Evolutionary conservation across 2,797 vertebrate species (phyloP).

Genomic region (Sebastes taczanowskii): DNA sequence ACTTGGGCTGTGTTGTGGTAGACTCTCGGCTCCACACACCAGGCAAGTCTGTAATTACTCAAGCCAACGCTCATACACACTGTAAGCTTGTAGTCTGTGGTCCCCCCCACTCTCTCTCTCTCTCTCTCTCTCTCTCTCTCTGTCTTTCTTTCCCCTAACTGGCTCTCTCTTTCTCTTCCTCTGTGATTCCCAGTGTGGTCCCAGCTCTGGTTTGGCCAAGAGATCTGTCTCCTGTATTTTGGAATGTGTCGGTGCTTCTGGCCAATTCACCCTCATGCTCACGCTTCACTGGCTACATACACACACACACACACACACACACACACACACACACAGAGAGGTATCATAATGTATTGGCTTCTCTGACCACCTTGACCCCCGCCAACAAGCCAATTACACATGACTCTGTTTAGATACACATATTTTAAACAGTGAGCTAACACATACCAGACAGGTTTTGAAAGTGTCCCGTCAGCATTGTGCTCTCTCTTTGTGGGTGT

Average conservation of each 20-base stretch:
- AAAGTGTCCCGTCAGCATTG: slow-evolving; percentile 43
- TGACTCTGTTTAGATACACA: slow-evolving; percentile 35
- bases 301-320: slow-evolving; percentile 3
- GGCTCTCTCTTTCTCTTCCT: slow-evolving; percentile 48
- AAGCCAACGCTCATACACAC: slow-evolving; percentile 69
- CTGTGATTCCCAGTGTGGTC: slow-evolving; percentile 72
- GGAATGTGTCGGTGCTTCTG: slow-evolving; percentile 54
- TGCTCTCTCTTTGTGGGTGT: slow-evolving; percentile 1
- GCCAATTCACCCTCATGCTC: slow-evolving; percentile 56
- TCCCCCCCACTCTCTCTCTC: neutral
- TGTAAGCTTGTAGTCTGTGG: slow-evolving; percentile 70
- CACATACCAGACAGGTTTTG: slow-evolving; percentile 43
- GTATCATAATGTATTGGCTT: slow-evolving; percentile 31
- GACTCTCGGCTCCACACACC: slow-evolving; percentile 82
- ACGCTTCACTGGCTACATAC: slow-evolving; percentile 22
- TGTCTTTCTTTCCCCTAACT: neutral
- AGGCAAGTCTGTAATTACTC: slow-evolving; percentile 81
- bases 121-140: neutral
- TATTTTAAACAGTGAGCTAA: slow-evolving; percentile 41
- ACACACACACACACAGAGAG: slow-evolving; percentile 3
- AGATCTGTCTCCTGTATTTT: slow-evolving; percentile 72
- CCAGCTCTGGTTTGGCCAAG: slow-evolving; percentile 67
- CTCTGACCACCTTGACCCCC: slow-evolving; percentile 20
- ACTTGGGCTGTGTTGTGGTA: slow-evolving; percentile 81
- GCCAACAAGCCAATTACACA: slow-evolving; percentile 38